phyloP scores from a whole-genome alignment of 2,888 invertebrate genomes.

The Carabus problematicus region DNA sequence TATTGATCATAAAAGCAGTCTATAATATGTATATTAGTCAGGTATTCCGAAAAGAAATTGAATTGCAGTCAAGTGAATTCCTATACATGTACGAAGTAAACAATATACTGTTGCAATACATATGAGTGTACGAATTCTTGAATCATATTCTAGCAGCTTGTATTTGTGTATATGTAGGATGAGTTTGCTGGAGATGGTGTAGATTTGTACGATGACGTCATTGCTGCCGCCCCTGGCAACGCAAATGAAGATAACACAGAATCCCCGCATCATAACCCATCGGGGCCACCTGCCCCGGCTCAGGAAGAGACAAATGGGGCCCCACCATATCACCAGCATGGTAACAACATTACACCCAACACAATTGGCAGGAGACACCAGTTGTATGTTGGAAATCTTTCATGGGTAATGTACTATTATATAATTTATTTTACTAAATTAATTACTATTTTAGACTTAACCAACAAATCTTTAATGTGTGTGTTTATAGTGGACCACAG shows the following conservation, averaged over 20 bases:
- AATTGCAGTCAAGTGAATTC: too few species aligned
- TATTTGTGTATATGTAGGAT: conserved; percentile 63
- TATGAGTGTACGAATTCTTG: neutral
- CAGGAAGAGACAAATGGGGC: conserved; percentile 75
- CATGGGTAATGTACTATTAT: conserved; percentile 78
- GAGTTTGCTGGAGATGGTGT: conserved; percentile 87
- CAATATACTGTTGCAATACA: neutral
- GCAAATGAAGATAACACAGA: conserved; percentile 67
- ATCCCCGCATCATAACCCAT: conserved; percentile 64
- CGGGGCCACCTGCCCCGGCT: conserved; percentile 62
- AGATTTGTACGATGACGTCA: conserved; percentile 95
- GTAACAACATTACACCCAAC: conserved; percentile 73
- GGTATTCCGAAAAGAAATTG: too few species aligned
- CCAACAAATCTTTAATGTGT: neutral
- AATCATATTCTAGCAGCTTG: too few species aligned
- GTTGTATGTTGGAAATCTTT: conserved; percentile 96
- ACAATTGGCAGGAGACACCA: conserved; percentile 82
- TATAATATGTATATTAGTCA: too few species aligned
- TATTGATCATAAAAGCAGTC: too few species aligned
- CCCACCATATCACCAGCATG: conserved; percentile 72
- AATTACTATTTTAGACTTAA: neutral
- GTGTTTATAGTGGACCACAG: conserved; percentile 91
- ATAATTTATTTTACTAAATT: conserved; percentile 52
- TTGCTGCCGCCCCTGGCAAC: conserved; percentile 73
- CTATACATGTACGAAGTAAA: too few species aligned